phyloP scores from a whole-genome alignment of 2,888 invertebrate species.

The Oegoconia quadripuncta region DNA sequence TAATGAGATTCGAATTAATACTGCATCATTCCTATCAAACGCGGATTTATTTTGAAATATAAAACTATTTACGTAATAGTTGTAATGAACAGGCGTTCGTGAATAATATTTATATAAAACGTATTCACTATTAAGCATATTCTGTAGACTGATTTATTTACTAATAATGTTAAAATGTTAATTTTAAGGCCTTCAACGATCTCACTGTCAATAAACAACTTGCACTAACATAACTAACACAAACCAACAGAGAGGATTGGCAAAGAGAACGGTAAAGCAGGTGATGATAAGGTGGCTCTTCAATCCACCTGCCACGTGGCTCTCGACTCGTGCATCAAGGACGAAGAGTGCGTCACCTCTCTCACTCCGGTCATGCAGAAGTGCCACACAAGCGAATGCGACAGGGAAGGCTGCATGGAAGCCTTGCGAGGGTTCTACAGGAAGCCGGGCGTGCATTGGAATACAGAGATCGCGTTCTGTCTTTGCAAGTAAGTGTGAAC shows the following conservation, averaged over 20 bases:
- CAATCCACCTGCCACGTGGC: conserved; percentile 94
- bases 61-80: too few species aligned
- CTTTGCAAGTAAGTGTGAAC: conserved; percentile 89
- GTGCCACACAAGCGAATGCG: conserved; percentile 86
- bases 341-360: conserved; percentile 87
- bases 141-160: too few species aligned
- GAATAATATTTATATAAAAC: too few species aligned
- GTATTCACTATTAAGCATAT: too few species aligned
- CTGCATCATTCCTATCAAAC: too few species aligned
- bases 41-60: too few species aligned
- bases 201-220: conserved; percentile 9
- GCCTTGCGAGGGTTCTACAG: conserved; percentile 92
- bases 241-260: conserved; percentile 74
- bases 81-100: too few species aligned
- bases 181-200: neutral
- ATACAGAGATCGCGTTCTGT: conserved; percentile 94
- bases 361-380: conserved; percentile 91
- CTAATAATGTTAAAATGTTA: neutral
- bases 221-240: conserved; percentile 42
- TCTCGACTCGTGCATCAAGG: conserved; percentile 88
- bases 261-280: conserved; percentile 76
- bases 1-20: too few species aligned
- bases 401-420: conserved; percentile 92
- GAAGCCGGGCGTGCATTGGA: conserved; percentile 88
- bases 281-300: conserved; percentile 79